Evolutionary conservation across 1,140 invertebrate species (phyloP), one percentile per base, ranked within the genome.

Genomic region (Archegozetes longisetosus): DNA sequence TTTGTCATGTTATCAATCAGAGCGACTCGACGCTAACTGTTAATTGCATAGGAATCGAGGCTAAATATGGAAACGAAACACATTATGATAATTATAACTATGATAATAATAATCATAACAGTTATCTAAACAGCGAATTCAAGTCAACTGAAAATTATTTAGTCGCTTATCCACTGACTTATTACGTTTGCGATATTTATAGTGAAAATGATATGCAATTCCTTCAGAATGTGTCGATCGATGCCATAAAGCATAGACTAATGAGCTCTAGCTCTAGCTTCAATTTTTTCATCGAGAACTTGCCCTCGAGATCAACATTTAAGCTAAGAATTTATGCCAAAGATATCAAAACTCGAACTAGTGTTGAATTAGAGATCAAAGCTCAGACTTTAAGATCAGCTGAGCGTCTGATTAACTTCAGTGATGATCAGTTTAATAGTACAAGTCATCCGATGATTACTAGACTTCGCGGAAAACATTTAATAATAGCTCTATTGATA

Each of bases 1-100:
- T 29, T 17, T 62, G 61, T 55, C 13, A 17, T 20, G 52, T 60
- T 47, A 26, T 53, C 20, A 62, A 62, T 60, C 61, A 62, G 46
- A 62, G 61, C 55, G 61, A 62, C 22, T 47, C 47, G 3, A 32
- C 61, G 27, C 23, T 62, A 20, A 27, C 46, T 1, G 49, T 62
- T 20, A 50, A 23, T 50, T 62, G 61, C 46, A 32, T n/a, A n/a
- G n/a, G n/a, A n/a, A n/a, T n/a, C n/a, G n/a, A n/a, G n/a, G n/a
- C n/a, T n/a, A n/a, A n/a, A n/a, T n/a, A n/a, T n/a, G n/a, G n/a
- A n/a, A n/a, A n/a, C n/a, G n/a, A n/a, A n/a, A n/a, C n/a, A n/a
- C n/a, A n/a, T n/a, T n/a, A n/a, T n/a, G n/a, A n/a, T n/a, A n/a
- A n/a, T n/a, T n/a, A n/a, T n/a, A n/a, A n/a, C n/a, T n/a, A n/a